phyloP scores from a whole-genome alignment of 2,797 vertebrate species.

The Tauraco hartlaubi region DNA sequence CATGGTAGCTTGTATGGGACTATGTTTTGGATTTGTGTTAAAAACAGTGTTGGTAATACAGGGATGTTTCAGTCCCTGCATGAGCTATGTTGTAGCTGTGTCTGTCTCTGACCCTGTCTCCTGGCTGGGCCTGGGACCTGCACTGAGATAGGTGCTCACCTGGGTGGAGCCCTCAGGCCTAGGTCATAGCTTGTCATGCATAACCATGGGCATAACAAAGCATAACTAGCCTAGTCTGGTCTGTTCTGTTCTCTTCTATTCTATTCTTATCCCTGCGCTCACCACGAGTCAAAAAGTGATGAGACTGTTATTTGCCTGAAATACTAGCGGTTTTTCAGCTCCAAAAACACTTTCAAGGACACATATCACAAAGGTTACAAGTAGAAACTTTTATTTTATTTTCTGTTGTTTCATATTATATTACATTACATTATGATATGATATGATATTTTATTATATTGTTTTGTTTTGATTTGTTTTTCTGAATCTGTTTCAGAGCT shows the following conservation, averaged over 20 bases:
- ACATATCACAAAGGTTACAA: not conserved
- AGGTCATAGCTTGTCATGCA: not conserved
- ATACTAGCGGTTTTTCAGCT: not conserved
- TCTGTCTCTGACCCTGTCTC: not conserved
- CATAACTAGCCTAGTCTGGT: not conserved
- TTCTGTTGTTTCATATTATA: not conserved
- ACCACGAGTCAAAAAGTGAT: fast-evolving
- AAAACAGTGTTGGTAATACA: not conserved
- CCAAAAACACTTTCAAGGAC: not conserved
- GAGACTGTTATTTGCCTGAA: not conserved
- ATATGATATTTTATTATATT: not conserved
- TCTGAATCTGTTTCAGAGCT: not conserved
- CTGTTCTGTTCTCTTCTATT: not conserved
- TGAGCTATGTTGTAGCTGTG: not conserved
- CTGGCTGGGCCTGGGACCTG: not conserved
- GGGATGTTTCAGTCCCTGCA: not conserved
- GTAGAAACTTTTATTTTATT: not conserved
- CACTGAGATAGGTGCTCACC: not conserved
- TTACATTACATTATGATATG: not conserved
- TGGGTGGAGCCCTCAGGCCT: not conserved
- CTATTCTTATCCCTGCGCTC: not conserved
- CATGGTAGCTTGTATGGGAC: not conserved
- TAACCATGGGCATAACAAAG: not conserved
- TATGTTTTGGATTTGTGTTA: not conserved
- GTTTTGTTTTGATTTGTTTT: not conserved